Evolutionary conservation across 2,113 vertebrate species (phyloP).

Genomic region (Vidua chalybeata): DNA sequence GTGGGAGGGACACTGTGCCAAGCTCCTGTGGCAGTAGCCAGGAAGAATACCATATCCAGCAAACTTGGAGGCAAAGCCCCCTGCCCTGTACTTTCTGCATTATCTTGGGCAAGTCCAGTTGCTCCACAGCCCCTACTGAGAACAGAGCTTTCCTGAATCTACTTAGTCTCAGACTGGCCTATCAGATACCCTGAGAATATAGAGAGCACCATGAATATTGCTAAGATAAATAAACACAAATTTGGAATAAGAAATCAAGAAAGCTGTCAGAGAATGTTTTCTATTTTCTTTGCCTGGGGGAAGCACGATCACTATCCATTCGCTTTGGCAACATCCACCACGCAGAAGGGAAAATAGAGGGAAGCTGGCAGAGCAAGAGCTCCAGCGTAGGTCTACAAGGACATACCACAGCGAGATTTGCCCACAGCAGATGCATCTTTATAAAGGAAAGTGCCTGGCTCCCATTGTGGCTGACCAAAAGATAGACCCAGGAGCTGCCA

Average conservation of each 20-base stretch:
- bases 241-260: not conserved
- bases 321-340: constrained; percentile 22
- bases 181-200: not conserved
- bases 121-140: not conserved
- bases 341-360: constrained; percentile 29
- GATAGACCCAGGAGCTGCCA: not conserved
- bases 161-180: not conserved
- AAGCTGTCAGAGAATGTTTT: not conserved
- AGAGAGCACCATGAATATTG: not conserved
- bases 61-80: not conserved
- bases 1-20: rapidly evolving
- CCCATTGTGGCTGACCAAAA: not conserved
- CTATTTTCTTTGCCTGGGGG: constrained; percentile 10
- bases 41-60: not conserved
- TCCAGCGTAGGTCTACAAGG: constrained; percentile 2
- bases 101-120: not conserved
- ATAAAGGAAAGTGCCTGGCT: not conserved
- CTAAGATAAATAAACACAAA: not conserved
- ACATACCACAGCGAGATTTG: not conserved
- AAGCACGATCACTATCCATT: not conserved
- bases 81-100: not conserved
- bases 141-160: not conserved
- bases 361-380: not conserved
- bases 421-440: not conserved
- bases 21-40: not conserved